Percentiles rank a stretch among this genome's conserved stretches.
Conservation (phyloP, 1,140 invertebrate genomes). For the Danaus plexippus region DNA sequence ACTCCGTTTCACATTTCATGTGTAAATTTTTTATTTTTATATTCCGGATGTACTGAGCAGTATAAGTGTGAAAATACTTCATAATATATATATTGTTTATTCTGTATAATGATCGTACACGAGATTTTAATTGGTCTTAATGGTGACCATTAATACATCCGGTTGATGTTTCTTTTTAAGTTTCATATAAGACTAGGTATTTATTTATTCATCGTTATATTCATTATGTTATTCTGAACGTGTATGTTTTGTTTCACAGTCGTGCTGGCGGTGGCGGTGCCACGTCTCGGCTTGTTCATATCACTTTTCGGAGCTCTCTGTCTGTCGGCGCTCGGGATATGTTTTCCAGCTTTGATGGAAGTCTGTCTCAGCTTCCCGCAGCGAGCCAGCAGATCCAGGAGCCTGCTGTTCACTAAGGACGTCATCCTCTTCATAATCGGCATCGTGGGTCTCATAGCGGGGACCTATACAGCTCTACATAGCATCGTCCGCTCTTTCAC, state of each 20-base stretch:
- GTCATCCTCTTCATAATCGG: conserved; percentile 76
- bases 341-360: conserved; percentile 90
- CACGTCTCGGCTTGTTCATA: conserved; percentile 89
- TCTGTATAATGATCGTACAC: too few species aligned
- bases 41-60: too few species aligned
- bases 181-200: too few species aligned
- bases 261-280: conserved; percentile 82
- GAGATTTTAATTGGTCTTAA: too few species aligned
- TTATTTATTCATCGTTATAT: too few species aligned
- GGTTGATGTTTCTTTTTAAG: too few species aligned
- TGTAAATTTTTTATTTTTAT: too few species aligned
- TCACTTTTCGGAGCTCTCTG: conserved; percentile 91
- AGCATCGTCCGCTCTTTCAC: conserved; percentile 72
- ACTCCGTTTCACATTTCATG: too few species aligned
- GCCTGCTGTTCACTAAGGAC: conserved; percentile 72
- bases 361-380: conserved; percentile 67
- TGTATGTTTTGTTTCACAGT: conserved; percentile 70
- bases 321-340: conserved; percentile 88
- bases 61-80: too few species aligned
- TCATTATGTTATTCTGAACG: neutral
- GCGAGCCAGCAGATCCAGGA: conserved; percentile 51
- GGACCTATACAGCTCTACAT: conserved; percentile 78
- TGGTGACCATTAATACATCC: too few species aligned
- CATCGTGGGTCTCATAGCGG: conserved; percentile 77
- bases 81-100: too few species aligned